Evolutionary conservation across 2,888 invertebrate species (phyloP), one percentile per base, ranked within the genome.

Genomic region (Spisula solida): DNA sequence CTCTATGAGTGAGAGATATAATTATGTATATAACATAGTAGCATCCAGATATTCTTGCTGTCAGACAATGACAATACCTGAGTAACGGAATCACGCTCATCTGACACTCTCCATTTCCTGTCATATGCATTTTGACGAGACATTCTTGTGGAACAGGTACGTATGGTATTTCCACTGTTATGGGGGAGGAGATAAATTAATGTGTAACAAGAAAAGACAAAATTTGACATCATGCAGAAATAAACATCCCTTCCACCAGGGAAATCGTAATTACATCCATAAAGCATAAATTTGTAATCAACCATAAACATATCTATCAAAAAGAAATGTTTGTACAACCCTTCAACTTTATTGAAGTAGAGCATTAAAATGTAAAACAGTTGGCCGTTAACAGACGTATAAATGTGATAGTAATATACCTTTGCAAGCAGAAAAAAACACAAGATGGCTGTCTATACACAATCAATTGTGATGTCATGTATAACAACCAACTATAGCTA

Each of bases 101-200:
- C 80, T 88, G 87, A 87, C 91, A 88, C 60, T 70, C 86, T 14
- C 88, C 91, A 75, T 80, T 83, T 47, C 88, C 87, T 75, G 79
- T 93, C 92, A 95, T 93, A 90, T 91, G 92, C 94, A 95, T 94
- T 94, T 93, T 94, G 86, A 95, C 94, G 88, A 95, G 93, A 81
- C 94, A 93, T 90, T 94, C 94, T 91, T 91, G 94, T 78, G 95
- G 95, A 51, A 95, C 95, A 83, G 94, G 94, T 79, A 95, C 95
- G 92, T 95, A 93, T 41, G 95, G 95, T 81, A 95, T 95, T 92
- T 95, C 94, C 90, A 93, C 95, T 95, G 94, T 89, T 91, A 75
- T 31, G 31, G 75, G 75, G 75, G 12, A 75, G 34, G 75, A 75
- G 29, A 75, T 75, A 31, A 34, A 75, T 34, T 31, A 34, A 75